These are phyloP conservation scores for Microtus oregoni DNA, from an alignment of 2,113 vertebrate genomes.

Conservation along the genomic window DNA sequence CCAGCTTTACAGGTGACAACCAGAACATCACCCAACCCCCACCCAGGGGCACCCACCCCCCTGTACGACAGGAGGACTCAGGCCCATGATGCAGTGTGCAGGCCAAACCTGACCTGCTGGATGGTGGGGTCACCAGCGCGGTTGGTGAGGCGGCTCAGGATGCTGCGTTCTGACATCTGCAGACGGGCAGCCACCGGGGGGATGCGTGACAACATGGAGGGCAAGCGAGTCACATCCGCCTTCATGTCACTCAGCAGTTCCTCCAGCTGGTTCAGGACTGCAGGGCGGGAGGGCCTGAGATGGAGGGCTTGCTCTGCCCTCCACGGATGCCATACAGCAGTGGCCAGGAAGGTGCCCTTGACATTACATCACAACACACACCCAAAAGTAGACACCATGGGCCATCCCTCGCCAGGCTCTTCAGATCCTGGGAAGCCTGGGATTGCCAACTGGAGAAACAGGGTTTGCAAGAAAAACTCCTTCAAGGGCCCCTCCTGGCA, in stretches of 20 bases:
- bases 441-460: fast-evolving
- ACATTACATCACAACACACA: fast-evolving
- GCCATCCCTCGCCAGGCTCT: neutral
- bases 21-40: neutral
- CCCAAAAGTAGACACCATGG: neutral
- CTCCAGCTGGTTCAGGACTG: constrained; percentile 98
- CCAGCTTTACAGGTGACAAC: neutral
- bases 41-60: neutral
- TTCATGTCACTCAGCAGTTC: constrained; percentile 99
- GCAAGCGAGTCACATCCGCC: constrained; percentile 96
- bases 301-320: neutral
- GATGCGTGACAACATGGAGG: constrained; percentile 97
- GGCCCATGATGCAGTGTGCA: neutral
- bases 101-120: constrained; percentile 90
- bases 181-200: constrained; percentile 96
- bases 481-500: neutral
- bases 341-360: neutral
- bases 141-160: constrained; percentile 96
- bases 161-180: constrained; percentile 98
- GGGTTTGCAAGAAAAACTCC: neutral
- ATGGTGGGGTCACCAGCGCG: constrained; percentile 92
- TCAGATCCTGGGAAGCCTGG: neutral
- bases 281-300: neutral
- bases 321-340: neutral
- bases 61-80: fast-evolving